phyloP scores from a whole-genome alignment of 2,888 invertebrate species.

The Drosophila anceps region DNA sequence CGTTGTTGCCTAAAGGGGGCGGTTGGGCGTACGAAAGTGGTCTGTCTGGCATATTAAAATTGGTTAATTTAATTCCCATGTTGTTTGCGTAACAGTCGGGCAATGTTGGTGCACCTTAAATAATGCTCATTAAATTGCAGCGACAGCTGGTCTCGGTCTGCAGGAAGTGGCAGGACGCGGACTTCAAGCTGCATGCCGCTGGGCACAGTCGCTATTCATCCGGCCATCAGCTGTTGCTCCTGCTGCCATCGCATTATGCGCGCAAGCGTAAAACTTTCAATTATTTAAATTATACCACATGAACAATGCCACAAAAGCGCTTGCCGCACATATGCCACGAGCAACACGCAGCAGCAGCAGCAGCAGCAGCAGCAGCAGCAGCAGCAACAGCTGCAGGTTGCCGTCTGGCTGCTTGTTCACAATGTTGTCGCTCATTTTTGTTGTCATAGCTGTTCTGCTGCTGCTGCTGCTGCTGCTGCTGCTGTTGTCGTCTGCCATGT shows the following conservation, averaged over 20 bases:
- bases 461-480: conserved; percentile 17
- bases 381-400: conserved; percentile 69
- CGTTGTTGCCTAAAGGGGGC: neutral
- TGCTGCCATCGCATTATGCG: conserved; percentile 65
- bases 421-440: conserved; percentile 46
- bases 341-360: conserved; percentile 28
- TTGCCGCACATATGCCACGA: conserved; percentile 66
- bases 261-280: conserved; percentile 82
- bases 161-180: conserved; percentile 34
- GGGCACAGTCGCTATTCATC: conserved; percentile 26
- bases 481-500: conserved; percentile 62
- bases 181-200: conserved; percentile 16
- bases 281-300: conserved; percentile 84
- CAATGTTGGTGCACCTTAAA: conserved; percentile 45
- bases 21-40: neutral
- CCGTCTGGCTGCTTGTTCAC: conserved; percentile 49
- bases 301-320: conserved; percentile 80
- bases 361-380: conserved; percentile 23
- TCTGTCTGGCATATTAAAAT: conserved; percentile 50
- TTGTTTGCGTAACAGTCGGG: conserved; percentile 42
- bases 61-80: conserved; percentile 82
- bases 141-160: conserved; percentile 35
- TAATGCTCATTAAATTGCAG: conserved; percentile 68
- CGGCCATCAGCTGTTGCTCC: conserved; percentile 44
- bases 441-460: neutral